Conservation (phyloP, 2,797 vertebrate species). For the Gorsachius magnificus region DNA sequence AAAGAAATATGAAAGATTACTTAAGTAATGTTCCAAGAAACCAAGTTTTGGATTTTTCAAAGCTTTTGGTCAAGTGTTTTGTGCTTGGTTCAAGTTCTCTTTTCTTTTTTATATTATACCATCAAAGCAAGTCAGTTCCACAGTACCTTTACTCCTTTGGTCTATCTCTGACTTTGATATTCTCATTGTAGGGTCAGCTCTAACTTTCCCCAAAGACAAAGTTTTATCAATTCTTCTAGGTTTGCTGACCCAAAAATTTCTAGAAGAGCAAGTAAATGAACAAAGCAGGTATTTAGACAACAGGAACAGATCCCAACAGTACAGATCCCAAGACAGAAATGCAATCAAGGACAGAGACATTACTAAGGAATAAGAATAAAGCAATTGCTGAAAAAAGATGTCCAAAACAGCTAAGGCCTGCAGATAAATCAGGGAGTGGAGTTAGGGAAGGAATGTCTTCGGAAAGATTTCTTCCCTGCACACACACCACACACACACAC, state of each 20-base stretch:
- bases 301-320: not conserved
- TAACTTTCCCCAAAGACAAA: conserved; percentile 5
- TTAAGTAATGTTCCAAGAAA: not conserved
- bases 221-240: conserved; percentile 8
- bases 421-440: not conserved
- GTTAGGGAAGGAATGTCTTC: not conserved
- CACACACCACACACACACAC: not conserved
- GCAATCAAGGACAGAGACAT: not conserved
- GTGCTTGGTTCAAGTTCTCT: not conserved
- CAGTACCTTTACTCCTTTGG: not conserved
- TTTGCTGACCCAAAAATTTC: conserved; percentile 27
- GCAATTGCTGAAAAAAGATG: not conserved
- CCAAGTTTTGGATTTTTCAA: not conserved
- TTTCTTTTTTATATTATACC: not conserved
- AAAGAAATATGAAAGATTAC: not conserved
- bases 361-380: not conserved
- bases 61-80: not conserved
- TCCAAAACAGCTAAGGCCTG: not conserved
- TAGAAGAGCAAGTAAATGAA: conserved; percentile 1
- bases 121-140: conserved; percentile 3
- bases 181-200: not conserved
- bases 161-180: conserved; percentile 22
- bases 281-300: not conserved
- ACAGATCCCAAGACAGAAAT: not conserved
- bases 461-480: not conserved